Evolutionary conservation across 2,797 vertebrate genomes (phyloP).

Genomic region (Chelmon rostratus): DNA sequence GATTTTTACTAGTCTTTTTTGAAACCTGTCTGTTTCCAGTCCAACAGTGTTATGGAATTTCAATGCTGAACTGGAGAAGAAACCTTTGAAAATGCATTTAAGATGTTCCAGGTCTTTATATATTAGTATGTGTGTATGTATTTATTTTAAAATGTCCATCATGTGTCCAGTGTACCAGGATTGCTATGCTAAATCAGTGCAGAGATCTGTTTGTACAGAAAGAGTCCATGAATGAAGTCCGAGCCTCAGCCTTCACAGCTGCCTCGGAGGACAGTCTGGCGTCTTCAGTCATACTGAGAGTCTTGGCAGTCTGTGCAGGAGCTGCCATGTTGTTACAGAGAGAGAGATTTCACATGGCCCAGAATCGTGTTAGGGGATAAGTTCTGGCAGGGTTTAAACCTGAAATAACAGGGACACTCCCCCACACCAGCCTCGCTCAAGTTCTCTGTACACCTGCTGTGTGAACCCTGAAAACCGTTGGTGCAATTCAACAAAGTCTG

Average conservation of each 20-base stretch:
- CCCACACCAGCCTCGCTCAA: constrained; percentile 59
- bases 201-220: background rate
- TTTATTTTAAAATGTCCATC: no score
- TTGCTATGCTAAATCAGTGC: no score
- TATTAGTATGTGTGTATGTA: no score
- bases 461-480: constrained; percentile 41
- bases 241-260: constrained; percentile 16
- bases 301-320: constrained; percentile 1
- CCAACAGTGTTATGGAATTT: no score
- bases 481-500: constrained; percentile 26
- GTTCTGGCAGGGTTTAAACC: constrained; percentile 39
- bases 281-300: background rate
- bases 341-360: constrained; percentile 38
- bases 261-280: constrained; percentile 13
- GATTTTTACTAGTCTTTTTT: no score
- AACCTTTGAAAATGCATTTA: no score
- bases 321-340: constrained; percentile 29
- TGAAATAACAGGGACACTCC: constrained; percentile 63
- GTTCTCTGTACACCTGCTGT: constrained; percentile 41
- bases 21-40: no score
- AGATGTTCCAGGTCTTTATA: no score
- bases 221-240: background rate
- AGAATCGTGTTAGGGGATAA: background rate
- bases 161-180: no score
- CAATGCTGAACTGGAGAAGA: no score